Conservation (phyloP, 2,113 vertebrate species). For the Pipra filicauda region DNA sequence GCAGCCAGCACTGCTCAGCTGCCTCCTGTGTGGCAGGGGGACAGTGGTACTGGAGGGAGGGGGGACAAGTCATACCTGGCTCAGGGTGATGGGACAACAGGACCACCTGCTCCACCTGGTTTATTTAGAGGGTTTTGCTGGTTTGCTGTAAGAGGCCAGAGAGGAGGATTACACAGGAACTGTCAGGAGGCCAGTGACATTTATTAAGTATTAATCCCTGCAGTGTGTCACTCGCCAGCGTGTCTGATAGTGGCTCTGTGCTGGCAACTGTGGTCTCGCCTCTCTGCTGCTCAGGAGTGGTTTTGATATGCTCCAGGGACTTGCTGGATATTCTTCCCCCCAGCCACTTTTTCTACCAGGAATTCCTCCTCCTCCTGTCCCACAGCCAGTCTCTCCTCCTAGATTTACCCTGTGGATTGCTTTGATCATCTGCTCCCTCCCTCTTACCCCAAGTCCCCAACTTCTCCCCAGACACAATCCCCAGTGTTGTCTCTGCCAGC, state of each 20-base stretch:
- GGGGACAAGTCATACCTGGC: neutral
- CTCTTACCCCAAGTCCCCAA: neutral
- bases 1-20: neutral
- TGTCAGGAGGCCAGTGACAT: slow-evolving; percentile 31
- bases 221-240: neutral
- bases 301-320: neutral
- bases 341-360: neutral
- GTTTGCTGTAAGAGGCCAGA: neutral
- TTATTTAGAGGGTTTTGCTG: neutral
- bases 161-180: neutral
- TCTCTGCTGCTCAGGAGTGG: neutral
- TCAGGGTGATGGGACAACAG: fast-evolving
- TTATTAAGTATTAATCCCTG: slow-evolving; percentile 58
- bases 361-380: neutral
- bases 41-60: fast-evolving
- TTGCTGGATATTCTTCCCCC: neutral
- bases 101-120: neutral
- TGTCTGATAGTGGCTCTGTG: neutral
- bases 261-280: neutral
- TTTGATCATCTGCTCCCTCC: neutral
- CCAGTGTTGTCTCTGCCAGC: neutral
- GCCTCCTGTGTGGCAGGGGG: neutral
- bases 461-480: neutral
- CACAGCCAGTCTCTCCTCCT: neutral
- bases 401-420: neutral